phyloP scores from a whole-genome alignment of 2,888 invertebrate genomes.

The Allacma fusca region DNA sequence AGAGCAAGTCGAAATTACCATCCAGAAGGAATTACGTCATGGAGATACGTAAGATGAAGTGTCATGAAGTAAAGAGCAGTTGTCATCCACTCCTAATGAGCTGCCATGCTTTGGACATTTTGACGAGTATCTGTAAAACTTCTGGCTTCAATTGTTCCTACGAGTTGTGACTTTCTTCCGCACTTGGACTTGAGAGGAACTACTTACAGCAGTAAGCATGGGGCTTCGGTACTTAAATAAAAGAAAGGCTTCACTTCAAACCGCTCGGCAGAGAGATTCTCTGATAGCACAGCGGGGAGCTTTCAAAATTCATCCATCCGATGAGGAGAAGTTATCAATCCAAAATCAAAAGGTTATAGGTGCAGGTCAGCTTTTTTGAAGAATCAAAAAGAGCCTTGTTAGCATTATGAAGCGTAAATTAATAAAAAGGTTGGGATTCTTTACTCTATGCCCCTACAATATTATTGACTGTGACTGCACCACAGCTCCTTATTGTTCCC shows the following conservation, averaged over 20 bases:
- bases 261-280: background rate
- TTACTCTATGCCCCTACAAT: no score
- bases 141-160: no score
- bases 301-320: constrained; percentile 7
- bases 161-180: no score
- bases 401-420: no score
- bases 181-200: no score
- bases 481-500: no score
- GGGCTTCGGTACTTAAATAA: no score
- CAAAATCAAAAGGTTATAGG: background rate
- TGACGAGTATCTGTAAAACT: no score
- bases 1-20: no score
- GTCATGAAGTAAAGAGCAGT: background rate
- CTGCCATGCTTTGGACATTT: background rate
- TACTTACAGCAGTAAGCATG: no score
- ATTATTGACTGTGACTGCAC: no score
- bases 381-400: background rate
- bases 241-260: background rate
- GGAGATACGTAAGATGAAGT: background rate
- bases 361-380: background rate
- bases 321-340: background rate
- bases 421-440: no score
- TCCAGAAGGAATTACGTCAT: background rate
- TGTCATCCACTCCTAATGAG: constrained; percentile 7
- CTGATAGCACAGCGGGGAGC: background rate